Evolutionary conservation across 1,140 invertebrate genomes (phyloP).

Genomic region (Anoplophora glabripennis): DNA sequence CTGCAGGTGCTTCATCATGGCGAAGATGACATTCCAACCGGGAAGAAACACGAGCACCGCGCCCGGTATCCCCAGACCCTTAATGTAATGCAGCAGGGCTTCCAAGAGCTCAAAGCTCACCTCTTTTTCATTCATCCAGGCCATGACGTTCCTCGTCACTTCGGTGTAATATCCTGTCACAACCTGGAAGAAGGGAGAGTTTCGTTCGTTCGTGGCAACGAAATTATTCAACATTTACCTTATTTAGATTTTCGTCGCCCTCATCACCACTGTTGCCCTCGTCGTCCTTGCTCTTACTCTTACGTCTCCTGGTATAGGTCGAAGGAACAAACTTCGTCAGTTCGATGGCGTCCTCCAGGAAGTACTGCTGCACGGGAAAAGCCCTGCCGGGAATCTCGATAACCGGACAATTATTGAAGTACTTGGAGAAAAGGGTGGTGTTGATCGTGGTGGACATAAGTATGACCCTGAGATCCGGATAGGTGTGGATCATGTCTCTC

Average conservation of each 20-base stretch:
- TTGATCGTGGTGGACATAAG: slow-evolving; percentile 98
- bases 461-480: slow-evolving; percentile 86
- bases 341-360: slow-evolving; percentile 85
- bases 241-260: slow-evolving; percentile 78
- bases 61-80: slow-evolving; percentile 67
- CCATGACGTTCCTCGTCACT: slow-evolving; percentile 69
- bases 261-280: slow-evolving; percentile 56
- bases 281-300: slow-evolving; percentile 49
- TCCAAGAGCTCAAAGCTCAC: slow-evolving; percentile 91
- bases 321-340: slow-evolving; percentile 78
- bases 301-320: slow-evolving; percentile 66
- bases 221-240: slow-evolving; percentile 51
- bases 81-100: slow-evolving; percentile 74
- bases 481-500: slow-evolving; percentile 86
- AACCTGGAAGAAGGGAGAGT: slow-evolving; percentile 31
- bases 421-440: slow-evolving; percentile 82
- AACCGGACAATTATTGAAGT: slow-evolving; percentile 88
- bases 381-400: slow-evolving; percentile 75
- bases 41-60: slow-evolving; percentile 90
- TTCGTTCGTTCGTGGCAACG: no score
- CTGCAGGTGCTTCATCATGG: slow-evolving; percentile 81
- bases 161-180: slow-evolving; percentile 55
- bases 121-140: slow-evolving; percentile 81
- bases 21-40: slow-evolving; percentile 93
- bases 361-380: slow-evolving; percentile 83